These are phyloP conservation scores for Prolemur simus DNA, from an alignment of 2,113 vertebrate genomes.

Conservation along the genomic window DNA sequence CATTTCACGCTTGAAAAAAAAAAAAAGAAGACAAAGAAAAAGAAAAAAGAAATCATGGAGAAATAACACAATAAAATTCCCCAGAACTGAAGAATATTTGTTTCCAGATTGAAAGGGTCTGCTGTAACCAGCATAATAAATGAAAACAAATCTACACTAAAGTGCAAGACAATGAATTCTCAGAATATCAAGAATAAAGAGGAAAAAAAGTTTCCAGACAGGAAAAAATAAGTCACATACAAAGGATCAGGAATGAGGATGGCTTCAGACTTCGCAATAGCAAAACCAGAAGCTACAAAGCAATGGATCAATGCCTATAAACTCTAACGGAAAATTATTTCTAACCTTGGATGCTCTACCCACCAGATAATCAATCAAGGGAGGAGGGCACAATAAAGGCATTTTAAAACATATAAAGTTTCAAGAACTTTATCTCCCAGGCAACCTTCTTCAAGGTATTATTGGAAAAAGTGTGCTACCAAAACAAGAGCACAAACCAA, in stretches of 20 bases:
- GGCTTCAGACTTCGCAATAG: neutral
- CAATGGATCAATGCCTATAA: neutral
- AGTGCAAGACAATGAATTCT: neutral
- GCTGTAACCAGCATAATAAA: neutral
- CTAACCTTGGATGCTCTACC: neutral
- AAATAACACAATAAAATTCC: neutral
- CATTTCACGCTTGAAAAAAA: too few species aligned
- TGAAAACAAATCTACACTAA: neutral
- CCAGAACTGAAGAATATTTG: neutral
- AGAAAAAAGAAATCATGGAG: neutral
- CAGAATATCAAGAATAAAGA: neutral
- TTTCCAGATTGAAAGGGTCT: neutral
- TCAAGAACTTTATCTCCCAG: neutral
- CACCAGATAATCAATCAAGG: neutral
- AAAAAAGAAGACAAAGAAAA: too few species aligned
- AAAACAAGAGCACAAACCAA: neutral
- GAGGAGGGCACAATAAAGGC: neutral
- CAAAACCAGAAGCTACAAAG: neutral
- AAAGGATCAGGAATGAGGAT: neutral
- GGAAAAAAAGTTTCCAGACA: neutral
- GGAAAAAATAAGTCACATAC: neutral
- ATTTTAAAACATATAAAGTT: neutral
- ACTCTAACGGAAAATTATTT: neutral
- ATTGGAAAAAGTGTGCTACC: neutral
- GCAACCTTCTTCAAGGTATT: neutral